These are phyloP conservation scores for Forbesichthys papilliferus DNA, from an alignment of 2,113 vertebrate species.

Conservation along the genomic window DNA sequence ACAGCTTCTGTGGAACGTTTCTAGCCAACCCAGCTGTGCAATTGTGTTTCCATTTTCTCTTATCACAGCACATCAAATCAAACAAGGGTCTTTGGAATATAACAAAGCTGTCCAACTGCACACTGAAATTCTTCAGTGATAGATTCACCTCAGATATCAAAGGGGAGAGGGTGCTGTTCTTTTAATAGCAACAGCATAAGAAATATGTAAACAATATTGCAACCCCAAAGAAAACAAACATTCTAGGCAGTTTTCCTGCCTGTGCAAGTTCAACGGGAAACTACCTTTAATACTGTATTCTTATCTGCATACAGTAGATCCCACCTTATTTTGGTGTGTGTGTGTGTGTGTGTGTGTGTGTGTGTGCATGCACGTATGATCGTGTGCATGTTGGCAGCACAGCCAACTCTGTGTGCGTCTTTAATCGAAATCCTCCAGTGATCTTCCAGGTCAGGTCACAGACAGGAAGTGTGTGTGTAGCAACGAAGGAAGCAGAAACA, in stretches of 20 bases:
- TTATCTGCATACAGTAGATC: constrained; percentile 26
- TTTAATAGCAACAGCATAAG: no score
- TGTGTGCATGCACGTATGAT: constrained; percentile 4
- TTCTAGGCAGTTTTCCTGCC: neutral
- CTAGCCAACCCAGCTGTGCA: no score
- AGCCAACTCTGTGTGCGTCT: constrained; percentile 33
- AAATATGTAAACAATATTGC: no score
- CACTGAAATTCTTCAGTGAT: constrained; percentile 46
- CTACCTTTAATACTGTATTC: constrained; percentile 35
- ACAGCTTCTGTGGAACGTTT: neutral
- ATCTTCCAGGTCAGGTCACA: constrained; percentile 55
- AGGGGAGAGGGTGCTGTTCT: no score
- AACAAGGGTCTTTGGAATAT: constrained; percentile 32
- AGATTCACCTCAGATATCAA: constrained; percentile 30
- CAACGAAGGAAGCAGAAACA: constrained; percentile 74
- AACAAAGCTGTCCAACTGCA: constrained; percentile 54
- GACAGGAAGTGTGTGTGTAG: constrained; percentile 65
- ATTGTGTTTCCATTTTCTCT: constrained; percentile 12
- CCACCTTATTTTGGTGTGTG: constrained; percentile 29
- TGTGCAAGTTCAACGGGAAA: constrained; percentile 28
- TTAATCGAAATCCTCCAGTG: constrained; percentile 44
- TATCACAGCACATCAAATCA: constrained; percentile 40
- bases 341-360: neutral
- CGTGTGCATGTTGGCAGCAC: constrained; percentile 13
- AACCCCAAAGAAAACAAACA: neutral